Conservation (phyloP, 2,113 vertebrate genomes). For the Pithys albifrons region DNA sequence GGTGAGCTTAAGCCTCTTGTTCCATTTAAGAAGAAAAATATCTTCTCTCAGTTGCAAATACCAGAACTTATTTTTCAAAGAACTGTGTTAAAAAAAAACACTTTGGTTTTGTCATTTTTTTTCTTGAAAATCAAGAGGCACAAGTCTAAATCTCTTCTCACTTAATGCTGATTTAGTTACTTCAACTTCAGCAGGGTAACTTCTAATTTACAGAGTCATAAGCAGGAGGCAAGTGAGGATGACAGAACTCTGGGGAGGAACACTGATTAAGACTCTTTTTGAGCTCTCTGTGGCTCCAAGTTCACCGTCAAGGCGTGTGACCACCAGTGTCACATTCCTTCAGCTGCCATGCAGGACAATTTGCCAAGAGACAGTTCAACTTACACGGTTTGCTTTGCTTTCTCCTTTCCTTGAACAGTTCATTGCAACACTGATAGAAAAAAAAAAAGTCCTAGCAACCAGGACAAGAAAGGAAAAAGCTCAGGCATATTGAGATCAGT, state of each 20-base stretch:
- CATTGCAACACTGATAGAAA: not conserved
- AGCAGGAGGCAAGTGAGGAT: not conserved
- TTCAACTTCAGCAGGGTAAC: not conserved
- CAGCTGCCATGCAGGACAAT: not conserved
- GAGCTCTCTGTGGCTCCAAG: not conserved
- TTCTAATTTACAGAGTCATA: conserved; percentile 17
- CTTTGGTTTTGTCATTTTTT: not conserved
- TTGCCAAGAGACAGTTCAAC: not conserved
- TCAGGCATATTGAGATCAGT: not conserved
- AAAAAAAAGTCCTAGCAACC: conserved; percentile 2
- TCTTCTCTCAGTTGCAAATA: not conserved
- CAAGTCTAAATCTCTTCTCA: not conserved
- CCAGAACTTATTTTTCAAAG: not conserved
- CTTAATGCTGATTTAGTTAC: not conserved
- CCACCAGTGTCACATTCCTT: conserved; percentile 13
- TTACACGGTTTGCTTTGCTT: not conserved
- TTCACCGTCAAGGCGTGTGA: conserved; percentile 3
- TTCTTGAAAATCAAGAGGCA: not conserved
- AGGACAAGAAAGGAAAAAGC: conserved; percentile 11
- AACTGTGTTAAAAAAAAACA: not conserved
- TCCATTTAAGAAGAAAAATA: not conserved
- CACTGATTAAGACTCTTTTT: not conserved
- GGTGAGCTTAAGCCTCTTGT: not conserved
- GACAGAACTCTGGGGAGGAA: conserved; percentile 1
- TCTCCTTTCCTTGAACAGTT: conserved; percentile 1